Evolutionary conservation across 2,113 vertebrate genomes (phyloP), one percentile per base, ranked within the genome.

Genomic region (Sardina pilchardus): DNA sequence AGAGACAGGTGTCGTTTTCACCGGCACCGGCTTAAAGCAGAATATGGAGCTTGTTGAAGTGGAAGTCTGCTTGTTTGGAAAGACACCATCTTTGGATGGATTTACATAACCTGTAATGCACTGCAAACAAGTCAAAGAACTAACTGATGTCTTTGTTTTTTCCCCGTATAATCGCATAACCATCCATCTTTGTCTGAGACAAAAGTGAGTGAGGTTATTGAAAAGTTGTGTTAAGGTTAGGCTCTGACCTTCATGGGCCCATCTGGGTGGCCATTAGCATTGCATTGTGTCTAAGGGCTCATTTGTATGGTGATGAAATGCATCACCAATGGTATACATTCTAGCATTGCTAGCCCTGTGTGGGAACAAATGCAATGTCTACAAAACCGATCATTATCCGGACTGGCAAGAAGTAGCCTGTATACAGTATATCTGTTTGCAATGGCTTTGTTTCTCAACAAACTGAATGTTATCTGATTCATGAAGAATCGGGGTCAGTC

Each of bases 301-400:
- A 42, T 83, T 86, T 85, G 48, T 50, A 59, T 82, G 30, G 82
- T 86, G 88, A 83, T 85, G 85, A 84, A 83, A 44, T 42, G 67
- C 89, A 85, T 88, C 88, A 83, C 84, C 83, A 81, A 88, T 45
- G 50, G 84, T 89, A 85, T 85, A 85, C 83, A 83, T 86, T 86
- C 87, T 10, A 83, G 59, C 83, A 75, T 45, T 81, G 45, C 39
- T n/a, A 47, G n/a, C 36, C 81, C 78, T 48, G 81, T 43, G 71
- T 12, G 78, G 83, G 48, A 84, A 86, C 83, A 84, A 88, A 86
- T 85, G 42, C 82, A 88, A 82, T 71, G 85, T 82, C 85, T 82
- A 42, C 42, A 63, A 26, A 88, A 86, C 50, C 81, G 30, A 47
- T 34, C 24, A 36, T 67, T 50, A 85, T 85, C 81, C 43, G 86